These are phyloP conservation scores for Potorous gilbertii DNA, from an alignment of 2,797 vertebrate species.

Conservation along the genomic window DNA sequence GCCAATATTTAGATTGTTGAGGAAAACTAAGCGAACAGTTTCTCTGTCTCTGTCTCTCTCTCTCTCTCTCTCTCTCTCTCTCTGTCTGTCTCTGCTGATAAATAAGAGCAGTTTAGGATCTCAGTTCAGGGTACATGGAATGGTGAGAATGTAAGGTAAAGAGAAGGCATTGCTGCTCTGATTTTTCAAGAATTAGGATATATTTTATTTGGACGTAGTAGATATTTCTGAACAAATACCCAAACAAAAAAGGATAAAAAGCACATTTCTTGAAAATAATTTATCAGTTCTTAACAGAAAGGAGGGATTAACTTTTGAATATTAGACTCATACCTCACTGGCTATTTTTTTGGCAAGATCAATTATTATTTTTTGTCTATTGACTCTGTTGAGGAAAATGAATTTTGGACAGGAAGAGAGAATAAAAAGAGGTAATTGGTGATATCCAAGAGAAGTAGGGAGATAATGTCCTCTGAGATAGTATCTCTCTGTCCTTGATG, in stretches of 20 bases:
- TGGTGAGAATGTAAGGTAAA: not conserved
- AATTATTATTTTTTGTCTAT: not conserved
- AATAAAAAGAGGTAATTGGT: not conserved
- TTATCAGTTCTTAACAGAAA: not conserved
- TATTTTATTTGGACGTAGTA: not conserved
- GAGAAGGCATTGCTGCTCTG: not conserved
- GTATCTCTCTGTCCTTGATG: not conserved
- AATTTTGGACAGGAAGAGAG: not conserved
- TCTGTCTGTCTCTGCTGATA: not conserved
- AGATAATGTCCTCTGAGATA: no score
- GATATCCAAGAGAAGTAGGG: not conserved
- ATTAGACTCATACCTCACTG: not conserved
- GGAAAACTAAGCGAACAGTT: not conserved
- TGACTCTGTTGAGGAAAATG: not conserved
- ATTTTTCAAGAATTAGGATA: not conserved
- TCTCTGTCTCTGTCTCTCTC: not conserved
- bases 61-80: not conserved
- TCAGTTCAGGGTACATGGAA: not conserved
- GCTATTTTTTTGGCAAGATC: not conserved
- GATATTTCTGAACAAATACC: not conserved
- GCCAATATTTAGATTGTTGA: not conserved
- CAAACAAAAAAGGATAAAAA: not conserved
- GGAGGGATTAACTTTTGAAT: not conserved
- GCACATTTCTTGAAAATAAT: not conserved
- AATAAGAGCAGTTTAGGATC: not conserved